phyloP scores from a whole-genome alignment of 2,113 vertebrate genomes.

The Syrmaticus mikado region DNA sequence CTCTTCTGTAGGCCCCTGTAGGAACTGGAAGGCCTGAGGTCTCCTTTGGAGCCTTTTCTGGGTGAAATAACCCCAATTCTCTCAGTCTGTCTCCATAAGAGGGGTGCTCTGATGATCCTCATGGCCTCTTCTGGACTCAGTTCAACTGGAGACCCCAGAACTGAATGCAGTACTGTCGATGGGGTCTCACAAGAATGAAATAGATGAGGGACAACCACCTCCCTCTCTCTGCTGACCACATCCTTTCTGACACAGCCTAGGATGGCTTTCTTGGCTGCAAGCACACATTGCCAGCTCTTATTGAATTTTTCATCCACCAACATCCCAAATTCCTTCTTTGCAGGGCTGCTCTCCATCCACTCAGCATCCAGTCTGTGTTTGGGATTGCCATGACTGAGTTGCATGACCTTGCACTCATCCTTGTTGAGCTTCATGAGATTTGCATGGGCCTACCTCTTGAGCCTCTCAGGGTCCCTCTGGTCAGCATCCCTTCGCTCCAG shows the following conservation, averaged over 20 bases:
- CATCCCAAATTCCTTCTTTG: neutral
- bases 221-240: neutral
- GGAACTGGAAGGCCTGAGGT: neutral
- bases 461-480: neutral
- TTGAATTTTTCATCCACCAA: neutral
- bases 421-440: neutral
- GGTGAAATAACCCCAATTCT: neutral
- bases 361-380: neutral
- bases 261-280: neutral
- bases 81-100: neutral
- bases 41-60: neutral
- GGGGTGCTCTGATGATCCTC: neutral
- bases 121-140: neutral
- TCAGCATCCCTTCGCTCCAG: neutral
- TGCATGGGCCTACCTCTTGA: neutral
- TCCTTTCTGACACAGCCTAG: neutral
- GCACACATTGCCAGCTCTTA: neutral
- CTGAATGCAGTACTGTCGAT: neutral
- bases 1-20: neutral
- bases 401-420: neutral
- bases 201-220: neutral
- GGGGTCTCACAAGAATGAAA: neutral
- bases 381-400: neutral
- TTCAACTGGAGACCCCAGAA: neutral
- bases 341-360: neutral